phyloP scores from a whole-genome alignment of 2,797 vertebrate species.

The Acridotheres tristis region DNA sequence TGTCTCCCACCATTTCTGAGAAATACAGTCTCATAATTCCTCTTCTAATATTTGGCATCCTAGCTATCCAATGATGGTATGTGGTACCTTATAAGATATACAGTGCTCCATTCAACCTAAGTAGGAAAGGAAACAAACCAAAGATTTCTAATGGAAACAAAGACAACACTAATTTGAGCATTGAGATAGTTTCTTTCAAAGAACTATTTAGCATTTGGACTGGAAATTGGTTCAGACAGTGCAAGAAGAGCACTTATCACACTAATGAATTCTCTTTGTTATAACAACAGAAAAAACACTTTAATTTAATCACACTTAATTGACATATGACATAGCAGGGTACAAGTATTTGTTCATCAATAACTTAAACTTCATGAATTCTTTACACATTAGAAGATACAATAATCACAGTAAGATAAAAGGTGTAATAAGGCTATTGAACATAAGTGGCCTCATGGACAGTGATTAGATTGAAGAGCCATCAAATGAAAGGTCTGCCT shows the following conservation, averaged over 20 bases:
- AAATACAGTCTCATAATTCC: not conserved
- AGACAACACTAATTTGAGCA: not conserved
- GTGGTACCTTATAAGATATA: not conserved
- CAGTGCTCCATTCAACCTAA: not conserved
- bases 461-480: not conserved
- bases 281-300: not conserved
- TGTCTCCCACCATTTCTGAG: not conserved
- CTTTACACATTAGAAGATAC: not conserved
- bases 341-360: not conserved
- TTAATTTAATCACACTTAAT: constrained; percentile 2
- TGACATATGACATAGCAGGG: not conserved
- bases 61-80: not conserved
- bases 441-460: not conserved
- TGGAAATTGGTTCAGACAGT: not conserved
- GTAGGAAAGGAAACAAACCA: not conserved
- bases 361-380: not conserved
- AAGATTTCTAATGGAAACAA: not conserved
- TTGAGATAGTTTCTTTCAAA: not conserved
- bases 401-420: not conserved
- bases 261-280: not conserved
- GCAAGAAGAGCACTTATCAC: not conserved
- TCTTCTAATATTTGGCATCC: not conserved
- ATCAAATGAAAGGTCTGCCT: not conserved
- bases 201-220: not conserved
- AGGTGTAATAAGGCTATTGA: not conserved